A percentile compares a stretch with the other conserved stretches of the same genome.
Evolutionary conservation across 2,113 vertebrate genomes (phyloP).

Genomic region (Lamprotornis superbus): DNA sequence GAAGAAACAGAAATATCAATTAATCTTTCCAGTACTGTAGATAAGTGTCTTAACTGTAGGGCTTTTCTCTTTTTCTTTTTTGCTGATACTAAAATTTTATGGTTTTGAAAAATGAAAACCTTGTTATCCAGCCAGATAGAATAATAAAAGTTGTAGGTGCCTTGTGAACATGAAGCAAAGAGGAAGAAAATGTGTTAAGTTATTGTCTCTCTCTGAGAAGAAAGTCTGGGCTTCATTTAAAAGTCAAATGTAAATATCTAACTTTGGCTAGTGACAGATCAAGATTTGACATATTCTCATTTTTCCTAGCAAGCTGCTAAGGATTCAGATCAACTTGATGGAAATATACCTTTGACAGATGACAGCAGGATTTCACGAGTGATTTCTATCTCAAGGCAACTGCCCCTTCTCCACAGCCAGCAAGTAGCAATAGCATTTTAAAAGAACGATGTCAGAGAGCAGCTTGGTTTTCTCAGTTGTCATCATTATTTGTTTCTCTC

Average conservation of each 20-base stretch:
- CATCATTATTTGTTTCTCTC: conserved; percentile 28
- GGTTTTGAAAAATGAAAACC: not conserved
- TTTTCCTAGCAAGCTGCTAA: not conserved
- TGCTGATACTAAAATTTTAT: not conserved
- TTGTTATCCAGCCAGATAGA: not conserved
- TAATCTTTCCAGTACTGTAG: not conserved
- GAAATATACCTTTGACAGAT: not conserved
- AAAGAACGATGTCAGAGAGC: not conserved
- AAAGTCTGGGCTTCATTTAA: conserved; percentile 11
- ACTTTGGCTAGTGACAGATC: not conserved
- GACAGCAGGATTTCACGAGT: not conserved
- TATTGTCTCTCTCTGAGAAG: not conserved
- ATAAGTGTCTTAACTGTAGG: not conserved
- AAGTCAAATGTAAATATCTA: conserved; percentile 29
- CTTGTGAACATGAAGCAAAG: not conserved
- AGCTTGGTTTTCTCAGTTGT: conserved; percentile 47
- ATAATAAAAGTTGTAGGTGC: not conserved
- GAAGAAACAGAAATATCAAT: not conserved
- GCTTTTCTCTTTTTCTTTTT: not conserved
- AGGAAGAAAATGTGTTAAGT: not conserved
- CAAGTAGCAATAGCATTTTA: not conserved
- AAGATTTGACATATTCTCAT: conserved; percentile 20
- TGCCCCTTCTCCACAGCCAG: not conserved
- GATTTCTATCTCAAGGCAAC: not conserved
- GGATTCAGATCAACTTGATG: not conserved